Percentiles rank a stretch among this genome's conserved stretches.
Conservation (phyloP, 2,797 vertebrate species). For the Petrocephalus schoutedeni region DNA sequence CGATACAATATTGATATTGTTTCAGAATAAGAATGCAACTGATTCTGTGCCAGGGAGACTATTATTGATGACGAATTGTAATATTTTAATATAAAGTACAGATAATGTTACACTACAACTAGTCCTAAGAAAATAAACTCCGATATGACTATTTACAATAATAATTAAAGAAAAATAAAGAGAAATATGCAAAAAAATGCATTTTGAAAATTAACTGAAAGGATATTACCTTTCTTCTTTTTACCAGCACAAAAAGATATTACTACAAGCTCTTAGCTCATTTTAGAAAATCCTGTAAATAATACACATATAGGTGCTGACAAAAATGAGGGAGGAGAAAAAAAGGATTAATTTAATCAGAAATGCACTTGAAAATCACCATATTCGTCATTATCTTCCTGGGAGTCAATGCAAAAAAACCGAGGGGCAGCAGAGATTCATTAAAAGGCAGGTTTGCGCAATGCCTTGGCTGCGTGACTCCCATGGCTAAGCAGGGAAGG, state of each 20-base stretch:
- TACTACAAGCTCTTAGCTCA: conserved; percentile 17
- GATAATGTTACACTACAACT: neutral
- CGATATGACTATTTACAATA: neutral
- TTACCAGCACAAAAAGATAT: neutral
- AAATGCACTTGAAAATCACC: conserved; percentile 54
- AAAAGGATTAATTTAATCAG: conserved; percentile 48
- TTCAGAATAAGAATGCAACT: neutral
- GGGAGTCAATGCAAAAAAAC: conserved; percentile 46
- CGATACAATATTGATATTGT: neutral
- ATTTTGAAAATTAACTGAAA: neutral
- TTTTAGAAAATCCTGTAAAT: conserved; percentile 37
- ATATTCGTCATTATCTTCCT: conserved; percentile 53
- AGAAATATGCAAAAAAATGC: neutral
- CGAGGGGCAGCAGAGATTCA: conserved; percentile 39
- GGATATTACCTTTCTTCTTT: neutral
- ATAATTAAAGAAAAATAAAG: neutral
- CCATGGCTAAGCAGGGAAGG: conserved; percentile 54
- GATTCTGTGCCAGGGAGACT: neutral
- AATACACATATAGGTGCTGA: conserved; percentile 28
- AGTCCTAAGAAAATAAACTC: neutral
- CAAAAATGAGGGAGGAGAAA: conserved; percentile 22
- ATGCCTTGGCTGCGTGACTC: conserved; percentile 38
- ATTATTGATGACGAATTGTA: neutral
- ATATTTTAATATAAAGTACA: neutral
- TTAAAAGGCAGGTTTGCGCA: conserved; percentile 45